Conservation (phyloP, 2,113 vertebrate species). For the Bufo gargarizans region DNA sequence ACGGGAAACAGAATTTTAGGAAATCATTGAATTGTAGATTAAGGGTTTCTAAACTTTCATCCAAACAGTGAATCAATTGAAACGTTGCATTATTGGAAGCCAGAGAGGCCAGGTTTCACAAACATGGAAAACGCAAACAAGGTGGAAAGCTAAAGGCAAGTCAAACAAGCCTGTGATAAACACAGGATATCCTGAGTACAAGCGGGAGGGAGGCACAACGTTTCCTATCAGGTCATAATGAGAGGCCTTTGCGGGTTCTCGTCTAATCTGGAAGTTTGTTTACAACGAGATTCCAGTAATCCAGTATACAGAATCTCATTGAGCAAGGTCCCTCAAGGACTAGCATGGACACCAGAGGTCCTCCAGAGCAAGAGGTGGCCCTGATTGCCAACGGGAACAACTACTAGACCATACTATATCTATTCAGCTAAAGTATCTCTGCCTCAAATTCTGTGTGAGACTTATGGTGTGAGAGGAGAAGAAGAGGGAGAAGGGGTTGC, state of each 20-base stretch:
- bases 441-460: too few relatives aligned
- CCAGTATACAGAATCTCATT: background rate
- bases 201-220: conserved; percentile 1
- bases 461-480: too few relatives aligned
- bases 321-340: background rate
- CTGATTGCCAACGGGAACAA: background rate
- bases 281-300: background rate
- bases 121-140: conserved; percentile 38
- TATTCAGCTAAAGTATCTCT: too few relatives aligned
- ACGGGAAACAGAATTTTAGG: conserved; percentile 38
- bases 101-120: conserved; percentile 40
- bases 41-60: conserved; percentile 10
- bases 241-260: background rate
- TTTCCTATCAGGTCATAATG: conserved; percentile 7
- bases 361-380: background rate
- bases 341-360: background rate
- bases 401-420: background rate
- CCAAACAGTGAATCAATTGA: conserved; percentile 33
- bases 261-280: background rate
- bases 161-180: conserved; percentile 43
- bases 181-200: conserved; percentile 44
- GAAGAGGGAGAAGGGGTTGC: too few relatives aligned
- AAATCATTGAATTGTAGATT: conserved; percentile 50
- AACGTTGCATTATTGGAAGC: conserved; percentile 38
- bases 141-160: conserved; percentile 25